phyloP scores from a whole-genome alignment of 2,113 vertebrate species.

The Oncorhynchus masou region DNA sequence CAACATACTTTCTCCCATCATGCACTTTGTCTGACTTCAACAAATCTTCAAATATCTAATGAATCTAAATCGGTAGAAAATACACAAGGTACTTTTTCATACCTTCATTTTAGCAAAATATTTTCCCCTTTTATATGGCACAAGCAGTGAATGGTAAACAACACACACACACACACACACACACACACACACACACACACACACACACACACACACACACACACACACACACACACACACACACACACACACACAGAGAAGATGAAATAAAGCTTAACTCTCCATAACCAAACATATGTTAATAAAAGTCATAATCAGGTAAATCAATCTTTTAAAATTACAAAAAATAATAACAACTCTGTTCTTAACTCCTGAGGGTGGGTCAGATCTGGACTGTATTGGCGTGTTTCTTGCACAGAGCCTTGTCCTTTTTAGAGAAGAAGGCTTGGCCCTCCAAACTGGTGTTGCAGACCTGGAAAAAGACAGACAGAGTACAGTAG shows the following conservation, averaged over 20 bases:
- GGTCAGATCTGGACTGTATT: constrained; percentile 87
- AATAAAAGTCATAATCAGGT: neutral
- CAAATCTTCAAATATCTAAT: neutral
- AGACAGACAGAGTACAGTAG: neutral
- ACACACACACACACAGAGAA: neutral
- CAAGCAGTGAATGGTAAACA: neutral
- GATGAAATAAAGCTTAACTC: constrained; percentile 22
- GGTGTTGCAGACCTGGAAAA: constrained; percentile 83
- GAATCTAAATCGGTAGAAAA: neutral
- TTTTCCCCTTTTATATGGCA: neutral
- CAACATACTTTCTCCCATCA: neutral
- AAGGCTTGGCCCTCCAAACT: constrained; percentile 93
- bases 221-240: neutral
- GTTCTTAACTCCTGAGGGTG: neutral
- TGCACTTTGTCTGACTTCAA: neutral
- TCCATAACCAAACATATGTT: constrained; percentile 21
- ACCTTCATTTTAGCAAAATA: neutral
- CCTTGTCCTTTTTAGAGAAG: constrained; percentile 98
- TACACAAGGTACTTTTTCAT: neutral
- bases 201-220: no score
- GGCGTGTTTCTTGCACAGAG: constrained; percentile 97
- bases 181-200: neutral
- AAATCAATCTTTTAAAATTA: constrained; percentile 5
- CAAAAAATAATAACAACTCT: constrained; percentile 29
- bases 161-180: neutral